These are phyloP conservation scores for Oasisia sp. DNA, from an alignment of 2,888 invertebrate species.

Conservation along the genomic window DNA sequence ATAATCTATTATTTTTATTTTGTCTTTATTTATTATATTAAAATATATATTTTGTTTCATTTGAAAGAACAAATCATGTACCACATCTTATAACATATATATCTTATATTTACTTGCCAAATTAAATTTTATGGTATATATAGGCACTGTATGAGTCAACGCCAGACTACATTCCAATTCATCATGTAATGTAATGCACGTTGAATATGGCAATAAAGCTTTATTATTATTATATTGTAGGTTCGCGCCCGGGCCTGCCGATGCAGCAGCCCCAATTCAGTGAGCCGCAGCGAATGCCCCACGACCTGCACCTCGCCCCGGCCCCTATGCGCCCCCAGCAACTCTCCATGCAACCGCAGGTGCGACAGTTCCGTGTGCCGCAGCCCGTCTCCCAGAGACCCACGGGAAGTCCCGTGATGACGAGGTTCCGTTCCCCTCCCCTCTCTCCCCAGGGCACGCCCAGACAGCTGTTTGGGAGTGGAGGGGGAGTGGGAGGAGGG, in stretches of 20 bases:
- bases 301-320: not conserved
- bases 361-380: not conserved
- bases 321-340: not conserved
- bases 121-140: too few species aligned
- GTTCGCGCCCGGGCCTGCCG: not conserved
- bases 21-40: too few species aligned
- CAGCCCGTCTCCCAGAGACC: not conserved
- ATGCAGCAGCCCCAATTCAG: constrained; percentile 4
- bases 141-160: too few species aligned
- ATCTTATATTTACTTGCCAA: too few species aligned
- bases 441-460: not conserved
- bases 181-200: too few species aligned
- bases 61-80: too few species aligned
- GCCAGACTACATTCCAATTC: too few species aligned
- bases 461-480: not conserved
- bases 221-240: not conserved
- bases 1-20: too few species aligned
- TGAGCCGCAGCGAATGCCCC: not conserved
- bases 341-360: not conserved
- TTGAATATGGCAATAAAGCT: too few species aligned
- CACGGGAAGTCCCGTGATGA: not conserved
- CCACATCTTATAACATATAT: too few species aligned
- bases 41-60: too few species aligned
- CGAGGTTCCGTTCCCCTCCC: not conserved
- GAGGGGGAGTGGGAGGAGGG: not conserved